Evolutionary conservation across 2,113 vertebrate species (phyloP), one percentile per base, ranked within the genome.

Genomic region (rabbit (Oryctolagus cuniculus)): DNA sequence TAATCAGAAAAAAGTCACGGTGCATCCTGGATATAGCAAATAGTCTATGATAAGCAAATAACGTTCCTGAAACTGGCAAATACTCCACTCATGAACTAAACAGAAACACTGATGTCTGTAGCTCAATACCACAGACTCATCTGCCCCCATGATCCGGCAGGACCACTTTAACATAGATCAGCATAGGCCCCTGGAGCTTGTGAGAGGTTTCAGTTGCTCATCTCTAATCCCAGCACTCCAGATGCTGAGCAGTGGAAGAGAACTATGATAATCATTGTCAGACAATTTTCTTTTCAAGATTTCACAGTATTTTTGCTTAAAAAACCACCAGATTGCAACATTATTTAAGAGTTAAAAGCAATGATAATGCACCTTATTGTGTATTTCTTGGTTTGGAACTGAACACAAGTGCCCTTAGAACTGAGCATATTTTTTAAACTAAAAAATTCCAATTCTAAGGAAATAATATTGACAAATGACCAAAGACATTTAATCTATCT

Each of bases 271-370:
- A 81, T 72, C 44, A 93, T 64, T 89, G n/a, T 13, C 25, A 85
- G 15, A 55, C 2, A 81, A 64, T 38, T 84, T 58, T 67, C 51
- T 85, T 12, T 74, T 89, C 19, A 63, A 55, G 10, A 92, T 55
- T 88, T 90, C n/a, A 38, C 17, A 70, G 19, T 3, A 78, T 64
- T 85, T 86, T 78, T 87, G 17, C 77, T 58, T 93, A 53, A 96
- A 95, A 92, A 74, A 6, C 2, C 38, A 66, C 10, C 19, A 87
- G 49, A 4, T 19, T 63, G 6, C 3, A 67, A 84, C 58, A 6
- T 69, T 77, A 89, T 15, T 93, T 90, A 86, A 69, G 36, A 95
- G 22, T 69, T 53, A 78, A 86, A 96, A 63, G 27, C 16, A 83
- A 88, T 38, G 29, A 64, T 53, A 66, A 53, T n/a, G 19, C 0